Evolutionary conservation across 2,888 invertebrate genomes (phyloP), one percentile per base, ranked within the genome.

Genomic region (Mythimna ferrago): DNA sequence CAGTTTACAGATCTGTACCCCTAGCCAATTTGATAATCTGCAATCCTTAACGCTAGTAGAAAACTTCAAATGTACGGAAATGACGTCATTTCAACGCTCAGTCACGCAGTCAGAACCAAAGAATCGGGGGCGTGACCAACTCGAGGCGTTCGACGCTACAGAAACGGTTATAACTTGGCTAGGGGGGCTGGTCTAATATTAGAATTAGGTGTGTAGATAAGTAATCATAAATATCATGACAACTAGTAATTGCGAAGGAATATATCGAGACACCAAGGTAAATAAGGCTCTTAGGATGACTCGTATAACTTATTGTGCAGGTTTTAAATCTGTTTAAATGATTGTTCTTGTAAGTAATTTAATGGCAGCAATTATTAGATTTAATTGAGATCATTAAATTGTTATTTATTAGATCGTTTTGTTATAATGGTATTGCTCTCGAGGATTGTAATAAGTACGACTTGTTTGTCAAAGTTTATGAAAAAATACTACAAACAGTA

Each of bases 211-310:
- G 66, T 38, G 1, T 9, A 38, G 38, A 9, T 38, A 38, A 38
- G 38, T 73, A 48, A 58, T 16, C 38, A 21, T 35, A 57, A 58
- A 73, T 66, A 79, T 66, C 73, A 66, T 58, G 48, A 63, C 54
- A 77, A 78, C 65, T 78, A 78, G n/a, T 21, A 44, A 61, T 66
- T 66, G 44, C 56, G 11, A 56, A 62, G 7, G 7, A 65, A 56
- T 41, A 35, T 19, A 11, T 35, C 2, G 21, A 44, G 32, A 57
- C 26, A 6, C 21, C 19, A 26, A 48, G 16, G 10, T 19, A 41
- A n/a, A 35, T 66, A 64, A 26, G 44, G 38, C 60, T 51, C 19
- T 41, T 14, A 41, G 11, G 48, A 65, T 77, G 38, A 7, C 48
- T 60, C 51, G 6, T n/a, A 26, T 69, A 6, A 7, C 14, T 44